Conservation (phyloP, 2,888 invertebrate species). For the Tetranychus truncatus region DNA sequence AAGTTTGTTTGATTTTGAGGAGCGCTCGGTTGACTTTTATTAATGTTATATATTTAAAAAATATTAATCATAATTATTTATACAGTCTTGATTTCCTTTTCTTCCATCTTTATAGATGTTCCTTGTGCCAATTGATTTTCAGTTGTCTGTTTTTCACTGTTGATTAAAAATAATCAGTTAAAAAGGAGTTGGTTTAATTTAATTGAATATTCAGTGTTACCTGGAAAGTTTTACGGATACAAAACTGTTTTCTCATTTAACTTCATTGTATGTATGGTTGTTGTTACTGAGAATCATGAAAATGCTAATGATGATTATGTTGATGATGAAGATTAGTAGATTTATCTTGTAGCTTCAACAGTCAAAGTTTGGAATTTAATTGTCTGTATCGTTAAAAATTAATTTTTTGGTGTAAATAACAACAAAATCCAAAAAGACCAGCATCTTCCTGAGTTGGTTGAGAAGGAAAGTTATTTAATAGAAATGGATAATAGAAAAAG, state of each 20-base stretch:
- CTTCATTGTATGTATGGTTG: background rate
- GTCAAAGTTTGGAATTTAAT: background rate
- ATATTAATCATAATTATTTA: too few species aligned
- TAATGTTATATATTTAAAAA: too few species aligned
- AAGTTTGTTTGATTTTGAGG: too few species aligned
- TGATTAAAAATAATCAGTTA: background rate
- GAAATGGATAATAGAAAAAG: background rate
- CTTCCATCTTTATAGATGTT: too few species aligned
- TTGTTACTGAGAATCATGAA: background rate
- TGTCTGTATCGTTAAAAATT: background rate
- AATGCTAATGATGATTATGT: background rate
- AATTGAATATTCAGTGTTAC: slow-evolving; percentile 1
- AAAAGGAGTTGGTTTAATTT: background rate
- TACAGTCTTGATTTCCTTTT: too few species aligned
- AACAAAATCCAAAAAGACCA: too few species aligned
- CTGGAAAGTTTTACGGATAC: background rate
- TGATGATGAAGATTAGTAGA: background rate
- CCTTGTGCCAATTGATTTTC: background rate
- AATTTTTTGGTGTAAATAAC: too few species aligned
- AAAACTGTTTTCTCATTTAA: too few species aligned
- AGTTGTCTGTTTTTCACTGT: background rate
- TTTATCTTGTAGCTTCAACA: too few species aligned
- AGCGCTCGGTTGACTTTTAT: too few species aligned
- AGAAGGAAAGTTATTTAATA: too few species aligned
- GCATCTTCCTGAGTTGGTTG: too few species aligned